Evolutionary conservation across 2,113 vertebrate species (phyloP).

Genomic region (Sinocyclocheilus anshuiensis): DNA sequence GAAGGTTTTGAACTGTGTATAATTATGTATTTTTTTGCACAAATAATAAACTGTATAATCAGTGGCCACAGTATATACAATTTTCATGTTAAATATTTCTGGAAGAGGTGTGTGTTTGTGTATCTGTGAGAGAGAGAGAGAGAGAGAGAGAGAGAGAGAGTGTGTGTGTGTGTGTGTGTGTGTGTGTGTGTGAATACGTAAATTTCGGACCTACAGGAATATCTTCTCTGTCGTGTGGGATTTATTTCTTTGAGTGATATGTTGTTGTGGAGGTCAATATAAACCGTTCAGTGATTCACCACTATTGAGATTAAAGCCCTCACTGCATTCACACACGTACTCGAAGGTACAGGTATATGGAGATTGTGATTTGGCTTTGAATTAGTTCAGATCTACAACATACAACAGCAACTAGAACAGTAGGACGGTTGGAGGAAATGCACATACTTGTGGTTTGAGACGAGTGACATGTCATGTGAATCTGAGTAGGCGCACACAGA

Average conservation of each 20-base stretch:
- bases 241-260: neutral
- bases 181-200: neutral
- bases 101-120: neutral
- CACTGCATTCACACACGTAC: neutral
- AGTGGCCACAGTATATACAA: neutral
- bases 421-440: neutral
- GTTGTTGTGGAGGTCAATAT: neutral
- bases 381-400: neutral
- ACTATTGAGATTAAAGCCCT: neutral
- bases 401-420: neutral
- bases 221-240: neutral
- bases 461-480: constrained; percentile 33
- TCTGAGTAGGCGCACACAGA: constrained; percentile 38
- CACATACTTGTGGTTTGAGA: constrained; percentile 9
- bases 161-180: too few relatives aligned
- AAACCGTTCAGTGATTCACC: neutral
- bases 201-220: neutral
- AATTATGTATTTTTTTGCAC: neutral
- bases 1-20: neutral
- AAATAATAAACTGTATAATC: neutral
- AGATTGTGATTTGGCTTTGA: neutral
- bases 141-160: neutral
- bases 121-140: neutral
- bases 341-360: neutral
- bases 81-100: neutral